phyloP scores from a whole-genome alignment of 2,888 invertebrate species.

The Dorcus parallelipipedus region DNA sequence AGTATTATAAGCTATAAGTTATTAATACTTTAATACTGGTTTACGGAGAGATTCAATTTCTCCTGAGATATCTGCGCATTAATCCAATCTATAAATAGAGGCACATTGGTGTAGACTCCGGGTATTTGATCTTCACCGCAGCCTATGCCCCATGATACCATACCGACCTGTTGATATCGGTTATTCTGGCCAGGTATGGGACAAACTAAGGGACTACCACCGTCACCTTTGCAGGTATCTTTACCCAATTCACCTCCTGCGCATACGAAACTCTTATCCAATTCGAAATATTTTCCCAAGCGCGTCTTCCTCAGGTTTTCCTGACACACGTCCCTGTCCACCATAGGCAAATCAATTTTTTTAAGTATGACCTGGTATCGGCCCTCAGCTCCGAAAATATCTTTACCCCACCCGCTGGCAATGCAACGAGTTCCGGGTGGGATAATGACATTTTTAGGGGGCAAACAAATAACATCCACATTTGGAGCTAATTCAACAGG shows the following conservation, averaged over 20 bases:
- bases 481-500: slow-evolving; percentile 61
- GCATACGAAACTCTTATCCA: slow-evolving; percentile 72
- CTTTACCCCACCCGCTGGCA: slow-evolving; percentile 80
- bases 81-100: slow-evolving; percentile 66
- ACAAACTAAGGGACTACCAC: slow-evolving; percentile 75
- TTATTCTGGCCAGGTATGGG: slow-evolving; percentile 53
- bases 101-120: slow-evolving; percentile 72
- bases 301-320: slow-evolving; percentile 58
- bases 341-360: slow-evolving; percentile 65
- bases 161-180: slow-evolving; percentile 59
- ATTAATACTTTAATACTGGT: slow-evolving; percentile 13
- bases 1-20: too few relatives aligned
- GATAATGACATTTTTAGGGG: slow-evolving; percentile 54
- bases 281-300: slow-evolving; percentile 61
- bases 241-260: slow-evolving; percentile 70
- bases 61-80: slow-evolving; percentile 31
- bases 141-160: slow-evolving; percentile 82
- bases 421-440: slow-evolving; percentile 57
- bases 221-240: slow-evolving; percentile 80
- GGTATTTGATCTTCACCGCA: slow-evolving; percentile 67
- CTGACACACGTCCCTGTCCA: slow-evolving; percentile 60
- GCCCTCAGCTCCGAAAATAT: slow-evolving; percentile 59
- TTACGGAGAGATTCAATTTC: slow-evolving; percentile 27
- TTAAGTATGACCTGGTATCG: slow-evolving; percentile 69
- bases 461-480: slow-evolving; percentile 70